Conservation (phyloP, 2,113 vertebrate genomes). For the Galbula dea region DNA sequence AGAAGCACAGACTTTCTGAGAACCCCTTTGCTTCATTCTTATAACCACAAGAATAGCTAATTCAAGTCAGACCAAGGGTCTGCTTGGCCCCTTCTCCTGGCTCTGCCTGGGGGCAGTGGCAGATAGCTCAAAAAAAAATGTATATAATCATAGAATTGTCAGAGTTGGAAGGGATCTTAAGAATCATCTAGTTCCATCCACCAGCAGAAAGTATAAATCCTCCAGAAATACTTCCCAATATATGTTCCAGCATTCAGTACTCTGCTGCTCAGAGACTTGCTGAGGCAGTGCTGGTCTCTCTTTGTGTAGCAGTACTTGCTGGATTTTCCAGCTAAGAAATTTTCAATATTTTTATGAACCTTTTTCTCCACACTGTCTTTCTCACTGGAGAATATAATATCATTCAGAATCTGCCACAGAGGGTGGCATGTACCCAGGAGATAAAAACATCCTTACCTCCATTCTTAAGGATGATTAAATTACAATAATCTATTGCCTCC, state of each 20-base stretch:
- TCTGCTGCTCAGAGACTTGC: background rate
- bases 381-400: background rate
- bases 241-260: background rate
- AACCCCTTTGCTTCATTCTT: background rate
- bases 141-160: no score
- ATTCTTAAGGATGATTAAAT: background rate
- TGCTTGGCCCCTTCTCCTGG: background rate
- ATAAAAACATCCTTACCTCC: background rate
- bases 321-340: background rate
- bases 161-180: no score
- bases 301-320: accelerated
- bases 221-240: background rate
- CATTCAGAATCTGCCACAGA: background rate
- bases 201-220: background rate
- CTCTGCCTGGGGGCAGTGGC: background rate
- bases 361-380: background rate
- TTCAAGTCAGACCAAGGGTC: background rate
- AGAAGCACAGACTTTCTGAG: background rate
- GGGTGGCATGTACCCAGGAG: background rate
- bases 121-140: background rate
- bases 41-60: background rate
- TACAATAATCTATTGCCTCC: background rate
- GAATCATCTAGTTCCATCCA: no score
- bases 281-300: background rate
- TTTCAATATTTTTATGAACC: background rate